phyloP scores from a whole-genome alignment of 2,113 vertebrate species.

The Brachypteracias leptosomus region DNA sequence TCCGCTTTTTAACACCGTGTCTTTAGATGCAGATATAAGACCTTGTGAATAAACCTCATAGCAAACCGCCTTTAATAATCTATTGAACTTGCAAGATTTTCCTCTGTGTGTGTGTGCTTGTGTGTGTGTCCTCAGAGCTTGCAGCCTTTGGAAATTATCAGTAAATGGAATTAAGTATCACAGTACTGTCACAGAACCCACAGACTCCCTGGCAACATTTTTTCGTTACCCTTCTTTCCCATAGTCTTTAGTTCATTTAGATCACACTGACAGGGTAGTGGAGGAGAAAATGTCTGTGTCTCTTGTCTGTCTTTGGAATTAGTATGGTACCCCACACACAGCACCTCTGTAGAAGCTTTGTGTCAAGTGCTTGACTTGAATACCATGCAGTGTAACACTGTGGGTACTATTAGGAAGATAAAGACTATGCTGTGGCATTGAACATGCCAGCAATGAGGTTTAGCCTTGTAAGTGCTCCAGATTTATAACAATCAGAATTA shows the following conservation, averaged over 20 bases:
- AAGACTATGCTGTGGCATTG: background rate
- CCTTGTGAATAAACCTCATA: background rate
- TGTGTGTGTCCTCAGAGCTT: background rate
- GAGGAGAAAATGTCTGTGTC: background rate
- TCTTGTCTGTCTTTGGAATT: background rate
- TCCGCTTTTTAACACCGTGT: background rate
- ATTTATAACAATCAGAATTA: background rate
- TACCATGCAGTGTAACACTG: accelerated
- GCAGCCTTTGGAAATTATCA: background rate
- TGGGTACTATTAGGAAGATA: background rate
- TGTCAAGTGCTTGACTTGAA: background rate
- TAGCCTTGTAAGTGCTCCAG: background rate
- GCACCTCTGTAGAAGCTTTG: background rate
- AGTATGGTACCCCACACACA: background rate
- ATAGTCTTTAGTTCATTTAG: background rate
- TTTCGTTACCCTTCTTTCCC: background rate
- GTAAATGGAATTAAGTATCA: background rate
- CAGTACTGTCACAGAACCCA: background rate
- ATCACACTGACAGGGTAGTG: background rate
- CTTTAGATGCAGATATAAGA: background rate
- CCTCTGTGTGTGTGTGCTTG: background rate
- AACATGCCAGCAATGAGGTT: background rate
- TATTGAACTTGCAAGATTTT: background rate
- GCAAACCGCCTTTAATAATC: background rate
- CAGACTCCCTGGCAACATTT: background rate